Evolutionary conservation across 1,140 invertebrate genomes (phyloP), one percentile per base, ranked within the genome.

Genomic region (Diplogasteroides magnus): DNA sequence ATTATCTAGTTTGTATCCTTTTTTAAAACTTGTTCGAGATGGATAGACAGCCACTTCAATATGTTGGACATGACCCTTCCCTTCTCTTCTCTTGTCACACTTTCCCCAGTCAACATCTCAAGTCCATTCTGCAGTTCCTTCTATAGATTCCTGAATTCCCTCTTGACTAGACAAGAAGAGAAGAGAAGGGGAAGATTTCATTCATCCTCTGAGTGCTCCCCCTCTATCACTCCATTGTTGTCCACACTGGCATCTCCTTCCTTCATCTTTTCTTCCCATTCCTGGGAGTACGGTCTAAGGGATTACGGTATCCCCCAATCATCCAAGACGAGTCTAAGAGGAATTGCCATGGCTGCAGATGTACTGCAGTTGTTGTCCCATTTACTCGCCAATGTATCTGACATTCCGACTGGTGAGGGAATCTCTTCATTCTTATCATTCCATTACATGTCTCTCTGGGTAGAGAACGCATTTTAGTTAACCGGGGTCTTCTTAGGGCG

Each of bases 321-420:
- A 48, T 48, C 37, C 6, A 19, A 48, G 37, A 48, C 6, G 37
- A 48, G 6, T 11, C 6, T 19, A 48, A 11, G 6, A 48, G 37
- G 19, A 48, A 6, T 11, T 6, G 37, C 37, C 25, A 75, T 75
- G 74, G 74, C 77, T 32, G 79, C 77, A 26, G 77, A 78, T 69
- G 70, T 78, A 31, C 77, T 78, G 25, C 77, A 77, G 67, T 37
- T 78, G 27, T 76, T 78, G 61, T 79, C 77, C 23, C 79, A 78
- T 68, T 68, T 78, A 29, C 68, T 78, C 32, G 77, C 77, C n/a
- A 78, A 78, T 73, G 77, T 78, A 25, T 78, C 76, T 27, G 77
- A 78, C 68, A 64, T 77, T 32, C 58, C 68, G 55, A 71, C 64
- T 37, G 70, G 70, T 72, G 48, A 55, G 69, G 3, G 11, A 28